A percentile compares a stretch with the other conserved stretches of the same genome.
phyloP scores from a whole-genome alignment of 2,888 invertebrate species.

The Synergus umbraculus region DNA sequence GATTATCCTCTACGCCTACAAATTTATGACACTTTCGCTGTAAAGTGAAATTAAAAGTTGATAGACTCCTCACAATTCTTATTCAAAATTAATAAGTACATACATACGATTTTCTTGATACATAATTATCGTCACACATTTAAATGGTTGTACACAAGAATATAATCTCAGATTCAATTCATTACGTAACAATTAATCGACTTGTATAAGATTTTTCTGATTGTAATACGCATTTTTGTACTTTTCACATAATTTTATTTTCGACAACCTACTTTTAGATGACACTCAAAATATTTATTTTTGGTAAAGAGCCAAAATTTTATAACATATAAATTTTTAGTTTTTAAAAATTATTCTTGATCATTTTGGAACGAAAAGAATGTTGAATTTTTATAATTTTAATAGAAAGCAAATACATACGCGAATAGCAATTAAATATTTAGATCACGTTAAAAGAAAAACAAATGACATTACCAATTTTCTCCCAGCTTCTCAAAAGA shows the following conservation, averaged over 20 bases:
- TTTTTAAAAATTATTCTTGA: not conserved
- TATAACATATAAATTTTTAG: not conserved
- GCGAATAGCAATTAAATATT: not conserved
- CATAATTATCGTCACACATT: not conserved
- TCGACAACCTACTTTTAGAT: constrained; percentile 6
- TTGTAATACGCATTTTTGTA: not conserved
- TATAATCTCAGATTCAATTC: not conserved
- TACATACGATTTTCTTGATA: not conserved
- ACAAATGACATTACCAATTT: constrained; percentile 8
- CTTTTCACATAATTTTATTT: constrained; percentile 14
- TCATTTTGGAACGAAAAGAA: not conserved
- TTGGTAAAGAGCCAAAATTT: not conserved
- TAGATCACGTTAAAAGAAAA: not conserved
- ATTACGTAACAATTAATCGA: constrained; percentile 7
- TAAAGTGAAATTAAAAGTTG: not conserved
- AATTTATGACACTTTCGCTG: not conserved
- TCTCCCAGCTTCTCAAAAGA: not conserved
- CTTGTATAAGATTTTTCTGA: not conserved
- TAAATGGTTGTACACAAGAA: not conserved
- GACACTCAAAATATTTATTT: constrained; percentile 19
- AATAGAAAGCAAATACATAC: not conserved
- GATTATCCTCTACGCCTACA: not conserved
- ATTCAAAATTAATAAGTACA: no score
- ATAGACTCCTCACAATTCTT: no score
- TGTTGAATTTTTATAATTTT: not conserved